A percentile compares a stretch with the other conserved stretches of the same genome.
phyloP scores from a whole-genome alignment of 2,888 invertebrate species.

The Eristalis pertinax region DNA sequence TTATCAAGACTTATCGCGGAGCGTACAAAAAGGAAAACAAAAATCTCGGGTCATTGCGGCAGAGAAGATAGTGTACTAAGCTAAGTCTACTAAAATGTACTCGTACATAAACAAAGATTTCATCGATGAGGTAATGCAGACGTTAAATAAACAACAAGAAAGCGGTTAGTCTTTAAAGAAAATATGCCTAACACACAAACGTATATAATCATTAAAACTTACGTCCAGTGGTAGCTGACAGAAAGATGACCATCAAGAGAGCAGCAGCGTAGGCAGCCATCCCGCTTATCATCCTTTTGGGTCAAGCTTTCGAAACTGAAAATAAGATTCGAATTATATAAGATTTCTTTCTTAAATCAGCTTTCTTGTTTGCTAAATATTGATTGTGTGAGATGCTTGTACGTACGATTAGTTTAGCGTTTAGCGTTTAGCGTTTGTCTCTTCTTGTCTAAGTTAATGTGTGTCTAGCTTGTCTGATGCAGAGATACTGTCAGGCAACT shows the following conservation, averaged over 20 bases:
- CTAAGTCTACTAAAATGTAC: not conserved
- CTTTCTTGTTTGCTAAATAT: not conserved
- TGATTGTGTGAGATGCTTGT: not conserved
- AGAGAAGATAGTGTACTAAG: not conserved
- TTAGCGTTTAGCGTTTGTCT: constrained; percentile 7
- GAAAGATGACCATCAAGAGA: constrained; percentile 22
- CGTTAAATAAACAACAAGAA: constrained; percentile 34
- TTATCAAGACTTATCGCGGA: constrained; percentile 2
- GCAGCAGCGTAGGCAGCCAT: not conserved
- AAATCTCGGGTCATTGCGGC: not conserved
- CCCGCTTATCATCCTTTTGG: constrained; percentile 40
- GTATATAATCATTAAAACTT: constrained; percentile 28
- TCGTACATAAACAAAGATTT: not conserved
- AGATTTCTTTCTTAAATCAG: not conserved
- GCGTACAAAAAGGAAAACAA: not conserved
- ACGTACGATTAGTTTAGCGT: constrained; percentile 26
- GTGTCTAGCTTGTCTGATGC: constrained; percentile 16
- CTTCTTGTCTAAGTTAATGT: not conserved
- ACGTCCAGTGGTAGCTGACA: constrained; percentile 52
- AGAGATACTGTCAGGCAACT: constrained; percentile 45
- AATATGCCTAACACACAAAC: not conserved
- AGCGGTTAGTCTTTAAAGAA: constrained; percentile 17
- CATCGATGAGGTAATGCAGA: constrained; percentile 44
- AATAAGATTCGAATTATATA: constrained; percentile 2
- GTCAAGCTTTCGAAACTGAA: constrained; percentile 9